Percentiles rank a stretch among this genome's conserved stretches.
Evolutionary conservation across 1,140 invertebrate species (phyloP).

Genomic region (Hydropsyche tenuis): DNA sequence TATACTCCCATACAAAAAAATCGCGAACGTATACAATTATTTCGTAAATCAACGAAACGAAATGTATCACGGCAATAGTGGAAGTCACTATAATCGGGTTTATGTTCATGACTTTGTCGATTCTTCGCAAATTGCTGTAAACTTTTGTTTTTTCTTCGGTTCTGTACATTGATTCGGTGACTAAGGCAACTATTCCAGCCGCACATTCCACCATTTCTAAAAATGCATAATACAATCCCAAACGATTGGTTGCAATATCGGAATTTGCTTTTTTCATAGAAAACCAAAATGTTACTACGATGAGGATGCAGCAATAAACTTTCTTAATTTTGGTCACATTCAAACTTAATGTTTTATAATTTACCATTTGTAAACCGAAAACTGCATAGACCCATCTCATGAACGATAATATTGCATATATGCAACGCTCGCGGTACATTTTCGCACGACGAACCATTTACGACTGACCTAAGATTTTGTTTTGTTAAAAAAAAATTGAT

Average conservation of each 20-base stretch:
- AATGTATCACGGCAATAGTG: not conserved
- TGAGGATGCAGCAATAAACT: too few relatives aligned
- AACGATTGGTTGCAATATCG: not conserved
- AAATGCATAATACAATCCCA: not conserved
- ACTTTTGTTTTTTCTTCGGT: not conserved
- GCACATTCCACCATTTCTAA: not conserved
- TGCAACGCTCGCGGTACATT: too few relatives aligned
- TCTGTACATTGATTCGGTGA: not conserved
- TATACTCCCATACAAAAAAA: constrained; percentile 8
- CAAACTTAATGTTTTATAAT: not conserved
- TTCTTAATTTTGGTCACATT: too few relatives aligned
- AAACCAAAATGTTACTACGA: not conserved
- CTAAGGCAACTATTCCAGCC: not conserved
- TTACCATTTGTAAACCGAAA: not conserved
- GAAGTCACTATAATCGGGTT: not conserved
- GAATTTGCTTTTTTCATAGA: not conserved
- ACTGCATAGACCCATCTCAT: not conserved
- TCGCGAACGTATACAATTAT: not conserved
- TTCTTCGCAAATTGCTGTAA: not conserved
- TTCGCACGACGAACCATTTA: too few relatives aligned
- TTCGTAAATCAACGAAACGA: not conserved
- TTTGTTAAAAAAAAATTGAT: too few relatives aligned
- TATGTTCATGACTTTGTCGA: not conserved
- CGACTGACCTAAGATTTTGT: too few relatives aligned
- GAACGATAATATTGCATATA: not conserved